These are phyloP conservation scores for Zosterops pallidus DNA, from an alignment of 2,113 vertebrate species.

Conservation along the genomic window DNA sequence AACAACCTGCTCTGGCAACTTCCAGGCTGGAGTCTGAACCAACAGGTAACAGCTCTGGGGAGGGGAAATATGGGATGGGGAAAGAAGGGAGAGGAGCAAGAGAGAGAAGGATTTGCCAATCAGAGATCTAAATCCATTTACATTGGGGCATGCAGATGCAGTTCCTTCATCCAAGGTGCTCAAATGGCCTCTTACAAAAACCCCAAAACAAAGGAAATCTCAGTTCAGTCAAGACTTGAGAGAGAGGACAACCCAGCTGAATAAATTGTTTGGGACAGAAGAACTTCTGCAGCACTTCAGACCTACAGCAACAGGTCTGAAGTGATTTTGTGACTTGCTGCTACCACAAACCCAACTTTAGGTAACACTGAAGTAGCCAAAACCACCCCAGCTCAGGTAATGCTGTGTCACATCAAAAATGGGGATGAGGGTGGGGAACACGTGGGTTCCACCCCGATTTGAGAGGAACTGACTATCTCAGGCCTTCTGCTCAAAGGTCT, in stretches of 20 bases:
- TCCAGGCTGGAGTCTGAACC: background rate
- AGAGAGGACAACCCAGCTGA: background rate
- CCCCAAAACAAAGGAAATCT: background rate
- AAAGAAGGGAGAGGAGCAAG: background rate
- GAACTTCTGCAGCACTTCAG: background rate
- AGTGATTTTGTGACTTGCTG: background rate
- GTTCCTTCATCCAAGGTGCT: background rate
- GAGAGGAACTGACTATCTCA: background rate
- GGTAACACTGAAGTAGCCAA: background rate
- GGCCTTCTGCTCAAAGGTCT: background rate
- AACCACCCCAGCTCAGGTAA: background rate
- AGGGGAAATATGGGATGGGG: background rate
- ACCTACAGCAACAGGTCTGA: background rate
- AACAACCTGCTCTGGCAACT: background rate
- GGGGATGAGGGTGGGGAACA: background rate
- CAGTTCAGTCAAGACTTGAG: background rate
- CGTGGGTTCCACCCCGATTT: background rate
- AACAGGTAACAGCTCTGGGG: background rate
- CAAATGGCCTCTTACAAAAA: background rate
- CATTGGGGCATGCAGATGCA: background rate
- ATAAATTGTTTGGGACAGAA: background rate
- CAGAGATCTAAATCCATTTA: background rate
- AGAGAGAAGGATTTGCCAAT: background rate
- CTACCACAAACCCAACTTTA: background rate
- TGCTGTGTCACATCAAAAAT: background rate